Evolutionary conservation across 2,888 invertebrate species (phyloP).

Genomic region (Gibbula magus): DNA sequence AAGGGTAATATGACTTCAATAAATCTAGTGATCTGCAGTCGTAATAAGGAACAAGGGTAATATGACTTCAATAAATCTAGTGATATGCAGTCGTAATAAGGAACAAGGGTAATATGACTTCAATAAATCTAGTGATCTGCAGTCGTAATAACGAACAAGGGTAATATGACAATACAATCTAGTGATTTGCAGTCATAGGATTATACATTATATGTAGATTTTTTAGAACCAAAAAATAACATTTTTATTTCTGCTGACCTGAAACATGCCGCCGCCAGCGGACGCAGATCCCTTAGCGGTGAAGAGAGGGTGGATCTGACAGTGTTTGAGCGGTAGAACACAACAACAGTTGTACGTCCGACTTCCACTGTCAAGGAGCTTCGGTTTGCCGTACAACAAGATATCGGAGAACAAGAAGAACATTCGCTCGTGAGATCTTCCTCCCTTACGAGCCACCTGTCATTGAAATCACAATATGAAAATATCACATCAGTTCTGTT

Average conservation of each 20-base stretch:
- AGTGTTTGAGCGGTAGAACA: slow-evolving; percentile 84
- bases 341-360: slow-evolving; percentile 80
- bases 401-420: slow-evolving; percentile 85
- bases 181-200: slow-evolving; percentile 59
- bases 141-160: no score
- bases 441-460: slow-evolving; percentile 77
- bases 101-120: no score
- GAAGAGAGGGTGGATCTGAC: slow-evolving; percentile 80
- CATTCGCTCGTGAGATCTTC: slow-evolving; percentile 78
- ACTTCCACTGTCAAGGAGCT: slow-evolving; percentile 78
- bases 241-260: slow-evolving; percentile 44
- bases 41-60: no score
- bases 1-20: no score
- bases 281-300: slow-evolving; percentile 77
- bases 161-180: no score
- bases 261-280: slow-evolving; percentile 64
- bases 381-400: slow-evolving; percentile 84
- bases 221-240: no score
- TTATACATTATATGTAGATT: no score
- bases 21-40: no score
- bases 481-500: no score
- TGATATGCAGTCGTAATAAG: no score
- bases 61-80: no score
- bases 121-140: no score
- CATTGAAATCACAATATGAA: background rate